Percentiles rank a stretch among this genome's conserved stretches.
Conservation (phyloP, 2,797 vertebrate genomes). For the Anguilla megastoma region DNA sequence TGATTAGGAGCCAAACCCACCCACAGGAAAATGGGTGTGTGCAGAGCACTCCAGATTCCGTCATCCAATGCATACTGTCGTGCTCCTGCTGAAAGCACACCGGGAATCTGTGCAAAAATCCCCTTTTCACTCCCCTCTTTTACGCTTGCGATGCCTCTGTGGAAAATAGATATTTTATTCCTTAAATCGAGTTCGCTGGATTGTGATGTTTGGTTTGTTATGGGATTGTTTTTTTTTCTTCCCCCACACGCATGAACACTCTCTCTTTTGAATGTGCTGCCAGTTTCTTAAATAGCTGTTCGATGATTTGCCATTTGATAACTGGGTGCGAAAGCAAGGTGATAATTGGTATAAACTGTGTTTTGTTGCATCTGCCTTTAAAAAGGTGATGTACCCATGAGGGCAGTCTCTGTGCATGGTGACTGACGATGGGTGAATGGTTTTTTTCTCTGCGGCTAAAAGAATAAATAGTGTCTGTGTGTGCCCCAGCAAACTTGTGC, state of each 20-base stretch:
- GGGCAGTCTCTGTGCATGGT: background rate
- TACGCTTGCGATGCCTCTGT: no score
- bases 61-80: no score
- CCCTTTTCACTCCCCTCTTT: background rate
- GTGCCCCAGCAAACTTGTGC: background rate
- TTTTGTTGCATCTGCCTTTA: background rate
- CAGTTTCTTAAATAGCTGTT: background rate
- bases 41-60: no score
- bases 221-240: background rate
- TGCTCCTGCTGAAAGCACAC: no score
- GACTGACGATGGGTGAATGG: background rate
- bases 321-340: background rate
- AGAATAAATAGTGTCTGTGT: background rate
- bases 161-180: no score
- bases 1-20: background rate
- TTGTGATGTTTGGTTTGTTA: background rate
- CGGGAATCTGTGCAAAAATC: no score
- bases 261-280: background rate
- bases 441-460: background rate
- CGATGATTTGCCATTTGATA: background rate
- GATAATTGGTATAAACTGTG: background rate
- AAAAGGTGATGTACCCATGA: background rate
- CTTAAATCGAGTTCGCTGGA: no score
- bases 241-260: background rate
- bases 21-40: background rate